Percentiles rank a stretch among this genome's conserved stretches.
Conservation (phyloP, 1,140 invertebrate species). For the Akabosia matsudoensis region DNA sequence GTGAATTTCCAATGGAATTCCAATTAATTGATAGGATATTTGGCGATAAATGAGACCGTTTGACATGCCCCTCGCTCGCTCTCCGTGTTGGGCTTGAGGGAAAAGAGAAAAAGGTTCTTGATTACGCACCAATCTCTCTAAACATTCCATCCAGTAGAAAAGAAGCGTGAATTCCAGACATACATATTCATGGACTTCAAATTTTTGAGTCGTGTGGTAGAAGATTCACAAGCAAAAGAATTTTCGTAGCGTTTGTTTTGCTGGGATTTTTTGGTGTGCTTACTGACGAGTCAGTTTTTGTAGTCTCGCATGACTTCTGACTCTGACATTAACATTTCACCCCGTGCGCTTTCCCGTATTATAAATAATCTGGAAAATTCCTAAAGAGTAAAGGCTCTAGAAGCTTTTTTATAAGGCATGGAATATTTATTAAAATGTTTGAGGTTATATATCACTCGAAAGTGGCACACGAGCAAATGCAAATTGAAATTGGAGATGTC, state of each 20-base stretch:
- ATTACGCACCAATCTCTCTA: background rate
- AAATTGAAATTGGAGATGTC: slow-evolving; percentile 1
- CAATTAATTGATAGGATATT: slow-evolving; percentile 46
- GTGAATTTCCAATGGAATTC: slow-evolving; percentile 42
- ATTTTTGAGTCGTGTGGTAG: too few species aligned
- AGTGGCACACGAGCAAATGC: slow-evolving; percentile 15
- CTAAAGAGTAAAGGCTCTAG: background rate
- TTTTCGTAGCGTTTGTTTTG: too few species aligned
- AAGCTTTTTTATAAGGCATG: background rate
- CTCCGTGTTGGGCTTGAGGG: slow-evolving; percentile 17
- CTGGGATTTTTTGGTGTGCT: too few species aligned
- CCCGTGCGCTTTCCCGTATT: background rate
- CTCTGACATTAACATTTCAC: background rate
- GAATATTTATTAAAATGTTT: background rate
- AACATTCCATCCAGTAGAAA: too few species aligned
- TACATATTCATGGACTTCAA: too few species aligned
- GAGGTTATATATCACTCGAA: background rate
- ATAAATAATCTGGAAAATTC: background rate
- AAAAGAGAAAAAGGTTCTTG: slow-evolving; percentile 10
- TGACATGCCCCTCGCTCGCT: slow-evolving; percentile 32
- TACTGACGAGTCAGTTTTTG: too few species aligned
- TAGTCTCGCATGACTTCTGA: too few species aligned
- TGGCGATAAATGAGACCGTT: slow-evolving; percentile 43
- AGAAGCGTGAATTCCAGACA: too few species aligned
- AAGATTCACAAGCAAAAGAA: too few species aligned